Percentiles rank a stretch among this genome's conserved stretches.
phyloP scores from a whole-genome alignment of 2,888 invertebrate species.

The Antheraea assamensis region DNA sequence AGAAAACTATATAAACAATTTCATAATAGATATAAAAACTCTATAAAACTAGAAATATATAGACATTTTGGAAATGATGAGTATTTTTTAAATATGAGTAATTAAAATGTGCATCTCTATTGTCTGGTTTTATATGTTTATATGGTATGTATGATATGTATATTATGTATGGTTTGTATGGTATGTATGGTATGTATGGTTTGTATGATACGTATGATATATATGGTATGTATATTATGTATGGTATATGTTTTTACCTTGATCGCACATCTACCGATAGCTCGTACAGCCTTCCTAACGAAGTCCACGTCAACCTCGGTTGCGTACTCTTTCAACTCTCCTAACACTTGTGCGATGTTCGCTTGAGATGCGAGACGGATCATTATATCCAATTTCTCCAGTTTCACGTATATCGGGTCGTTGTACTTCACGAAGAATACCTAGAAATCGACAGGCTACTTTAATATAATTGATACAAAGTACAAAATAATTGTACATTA shows the following conservation, averaged over 20 bases:
- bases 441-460: slow-evolving; percentile 44
- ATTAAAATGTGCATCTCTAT: too few species aligned
- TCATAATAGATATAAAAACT: too few species aligned
- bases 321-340: slow-evolving; percentile 99
- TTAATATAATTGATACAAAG: background rate
- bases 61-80: too few species aligned
- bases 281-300: slow-evolving; percentile 98
- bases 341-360: slow-evolving; percentile 98
- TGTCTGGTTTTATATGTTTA: too few species aligned
- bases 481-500: too few species aligned
- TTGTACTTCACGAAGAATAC: slow-evolving; percentile 99
- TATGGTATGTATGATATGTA: too few species aligned
- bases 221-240: background rate
- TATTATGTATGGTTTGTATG: too few species aligned
- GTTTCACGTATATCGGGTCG: slow-evolving; percentile 99
- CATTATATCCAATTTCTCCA: slow-evolving; percentile 99
- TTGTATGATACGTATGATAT: too few species aligned
- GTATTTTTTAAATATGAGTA: too few species aligned
- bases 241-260: slow-evolving; percentile 82
- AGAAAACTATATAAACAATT: too few species aligned
- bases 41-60: too few species aligned
- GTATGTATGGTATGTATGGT: too few species aligned
- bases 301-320: slow-evolving; percentile 99
- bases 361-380: slow-evolving; percentile 98
- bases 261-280: slow-evolving; percentile 99